Percentiles rank a stretch among this genome's conserved stretches.
phyloP scores from a whole-genome alignment of 2,113 vertebrate species.

The Myotis lucifugus region DNA sequence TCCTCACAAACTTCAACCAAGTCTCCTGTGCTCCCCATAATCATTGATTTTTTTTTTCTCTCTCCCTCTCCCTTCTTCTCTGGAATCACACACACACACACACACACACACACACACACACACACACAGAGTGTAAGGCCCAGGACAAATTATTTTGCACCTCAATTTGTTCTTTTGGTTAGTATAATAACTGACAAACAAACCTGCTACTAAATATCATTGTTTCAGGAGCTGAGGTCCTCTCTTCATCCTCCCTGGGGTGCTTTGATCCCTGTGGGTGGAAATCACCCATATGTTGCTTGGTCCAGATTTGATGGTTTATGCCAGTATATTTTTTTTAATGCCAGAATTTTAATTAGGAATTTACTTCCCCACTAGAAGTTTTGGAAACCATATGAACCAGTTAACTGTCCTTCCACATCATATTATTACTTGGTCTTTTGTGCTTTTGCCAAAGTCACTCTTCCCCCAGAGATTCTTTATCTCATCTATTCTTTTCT shows the following conservation, averaged over 20 bases:
- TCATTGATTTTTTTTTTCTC: too few relatives aligned
- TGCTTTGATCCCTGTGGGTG: not conserved
- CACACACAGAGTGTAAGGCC: not conserved
- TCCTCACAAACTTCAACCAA: too few relatives aligned
- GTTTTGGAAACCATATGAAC: not conserved
- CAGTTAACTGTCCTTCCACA: not conserved
- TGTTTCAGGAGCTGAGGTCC: not conserved
- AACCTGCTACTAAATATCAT: not conserved
- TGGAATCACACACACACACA: too few relatives aligned
- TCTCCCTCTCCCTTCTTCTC: too few relatives aligned
- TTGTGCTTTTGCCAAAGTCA: not conserved
- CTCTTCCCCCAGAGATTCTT: not conserved
- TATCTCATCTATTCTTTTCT: not conserved
- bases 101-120: too few relatives aligned
- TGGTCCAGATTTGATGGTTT: not conserved
- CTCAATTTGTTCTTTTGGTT: not conserved
- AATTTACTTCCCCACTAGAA: not conserved
- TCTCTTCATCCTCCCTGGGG: not conserved
- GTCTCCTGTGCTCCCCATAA: too few relatives aligned
- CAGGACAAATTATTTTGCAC: not conserved
- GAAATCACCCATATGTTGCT: not conserved
- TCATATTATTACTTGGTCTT: not conserved
- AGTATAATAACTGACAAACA: not conserved
- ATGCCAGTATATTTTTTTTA: not conserved
- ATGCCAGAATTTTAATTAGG: conserved; percentile 11